Evolutionary conservation across 2,113 vertebrate species (phyloP).

Genomic region (Rhea pennata): DNA sequence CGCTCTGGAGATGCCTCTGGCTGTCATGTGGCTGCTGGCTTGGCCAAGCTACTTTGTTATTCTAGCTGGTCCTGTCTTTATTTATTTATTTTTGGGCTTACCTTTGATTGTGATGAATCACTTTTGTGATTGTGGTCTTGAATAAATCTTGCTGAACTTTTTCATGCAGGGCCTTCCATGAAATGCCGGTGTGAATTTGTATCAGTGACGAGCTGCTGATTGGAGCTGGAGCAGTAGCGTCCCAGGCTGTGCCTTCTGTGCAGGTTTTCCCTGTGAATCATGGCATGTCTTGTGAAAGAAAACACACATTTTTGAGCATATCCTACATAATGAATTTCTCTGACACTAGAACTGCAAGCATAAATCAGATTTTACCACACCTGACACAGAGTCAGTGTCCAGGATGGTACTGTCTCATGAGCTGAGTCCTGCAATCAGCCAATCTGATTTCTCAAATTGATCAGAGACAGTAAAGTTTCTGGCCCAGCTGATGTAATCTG

Average conservation of each 20-base stretch:
- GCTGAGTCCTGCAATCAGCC: background rate
- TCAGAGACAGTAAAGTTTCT: background rate
- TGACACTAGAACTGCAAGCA: background rate
- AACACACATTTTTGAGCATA: background rate
- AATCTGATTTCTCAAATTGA: background rate
- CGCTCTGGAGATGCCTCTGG: conserved; percentile 32
- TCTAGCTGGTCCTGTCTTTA: conserved; percentile 7
- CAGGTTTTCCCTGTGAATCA: conserved; percentile 24
- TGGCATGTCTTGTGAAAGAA: conserved; percentile 13
- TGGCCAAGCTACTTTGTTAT: background rate
- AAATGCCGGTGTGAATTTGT: conserved; percentile 14
- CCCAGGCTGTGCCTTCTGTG: background rate
- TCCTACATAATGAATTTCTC: conserved; percentile 12
- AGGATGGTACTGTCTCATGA: background rate
- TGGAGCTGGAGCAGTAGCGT: conserved; percentile 2
- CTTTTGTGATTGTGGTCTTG: conserved; percentile 4
- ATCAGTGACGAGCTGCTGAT: background rate
- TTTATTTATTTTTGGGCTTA: conserved; percentile 31
- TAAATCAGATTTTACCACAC: background rate
- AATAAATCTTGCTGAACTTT: conserved; percentile 28
- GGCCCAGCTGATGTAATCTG: background rate
- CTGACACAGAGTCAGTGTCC: background rate
- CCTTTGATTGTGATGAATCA: conserved; percentile 11
- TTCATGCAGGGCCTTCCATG: background rate
- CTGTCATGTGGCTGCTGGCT: conserved; percentile 34